Evolutionary conservation across 2,797 vertebrate species (phyloP), one percentile per base, ranked within the genome.

Genomic region (Malurus leucopterus): DNA sequence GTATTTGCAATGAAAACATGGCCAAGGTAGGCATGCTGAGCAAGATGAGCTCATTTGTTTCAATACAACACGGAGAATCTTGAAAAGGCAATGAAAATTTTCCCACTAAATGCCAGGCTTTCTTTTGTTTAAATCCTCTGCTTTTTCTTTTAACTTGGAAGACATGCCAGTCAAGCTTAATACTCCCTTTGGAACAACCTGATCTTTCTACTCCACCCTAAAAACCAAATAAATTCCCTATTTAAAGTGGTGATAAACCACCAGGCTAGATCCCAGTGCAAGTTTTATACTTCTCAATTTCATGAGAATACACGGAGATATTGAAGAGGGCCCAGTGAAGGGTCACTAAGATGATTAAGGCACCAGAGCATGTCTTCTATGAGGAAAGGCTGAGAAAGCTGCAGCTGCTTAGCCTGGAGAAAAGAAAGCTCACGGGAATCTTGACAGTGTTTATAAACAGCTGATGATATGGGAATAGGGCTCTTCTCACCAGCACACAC

Each of bases 321-420:
- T 0, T 18, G 41, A 22, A 88, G 26, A 0, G 0, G 20, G 27
- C 19, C 22, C 43, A 64, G n/a, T 22, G 41, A 63, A 71, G 38
- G 34, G 38, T 59, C 59, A 36, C 68, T 6, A 61, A 68, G 46
- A 63, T 40, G 54, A 82, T 51, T 15, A 20, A 72, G 44, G 40
- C 43, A 75, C n/a, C 78, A 57, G n/a, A 79, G 79, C 38, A 81
- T 21, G 53, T 70, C 22, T 47, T 8, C 21, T 26, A 1, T 15
- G 13, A 87, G 63, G 36, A 55, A 74, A 82, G 63, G 34, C 68
- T 64, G 40, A 86, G 65, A 71, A 14, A 67, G 47, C 65, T 86
- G 57, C 7, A 59, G 49, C 40, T 51, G 32, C 50, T 84, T 32
- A 73, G 26, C 36, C 16, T 50, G 24, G 19, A 74, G 54, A 73